Evolutionary conservation across 2,797 vertebrate species (phyloP), one percentile per base, ranked within the genome.

Genomic region (Rhabdomys pumilio): DNA sequence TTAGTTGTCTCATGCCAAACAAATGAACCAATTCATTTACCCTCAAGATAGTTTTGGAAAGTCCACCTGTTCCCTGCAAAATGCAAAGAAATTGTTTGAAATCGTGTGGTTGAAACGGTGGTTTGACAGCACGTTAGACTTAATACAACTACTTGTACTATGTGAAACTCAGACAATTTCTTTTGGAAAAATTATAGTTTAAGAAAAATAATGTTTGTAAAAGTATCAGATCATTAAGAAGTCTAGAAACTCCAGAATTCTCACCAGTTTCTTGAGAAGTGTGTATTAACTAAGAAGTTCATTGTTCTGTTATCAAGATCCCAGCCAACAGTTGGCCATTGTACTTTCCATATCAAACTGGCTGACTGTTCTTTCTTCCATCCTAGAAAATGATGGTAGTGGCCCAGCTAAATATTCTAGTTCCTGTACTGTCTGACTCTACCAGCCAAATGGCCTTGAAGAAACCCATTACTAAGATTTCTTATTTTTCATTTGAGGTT

Each of bases 1-100:
- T 92, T 83, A 34, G 50, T 67, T 90, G 29, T 80, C 57, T 91
- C 26, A 82, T 67, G 34, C 20, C 57, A 92, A 93, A 91, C 88
- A 12, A 73, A 50, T 81, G 47, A 84, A 6, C 89, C 15, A 73
- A 69, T 67, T 67, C 19, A 63, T 95, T 95, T 12, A 76, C 80
- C 29, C 92, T 89, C n/a, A 73, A 24, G 63, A 72, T 88, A 63
- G 34, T 83, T 53, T 91, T 96, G 8, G 59, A 77, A 95, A 82
- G 20, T 91, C 61, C 63, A 69, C 73, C 65, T 76, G 67, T 96
- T 75, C 67, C 47, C 88, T 41, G 44, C 24, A 83, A 86, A 92
- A 95, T 76, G 2, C 15, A 86, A 94, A 86, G 31, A 84, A 75
- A 44, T 86, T 65, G 8, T 72, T 95, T 81, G 50, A 79, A 47